Base-by-base conservation (phyloP, 1,140 invertebrate genomes). In the Lasioglossum albipes region DNA sequence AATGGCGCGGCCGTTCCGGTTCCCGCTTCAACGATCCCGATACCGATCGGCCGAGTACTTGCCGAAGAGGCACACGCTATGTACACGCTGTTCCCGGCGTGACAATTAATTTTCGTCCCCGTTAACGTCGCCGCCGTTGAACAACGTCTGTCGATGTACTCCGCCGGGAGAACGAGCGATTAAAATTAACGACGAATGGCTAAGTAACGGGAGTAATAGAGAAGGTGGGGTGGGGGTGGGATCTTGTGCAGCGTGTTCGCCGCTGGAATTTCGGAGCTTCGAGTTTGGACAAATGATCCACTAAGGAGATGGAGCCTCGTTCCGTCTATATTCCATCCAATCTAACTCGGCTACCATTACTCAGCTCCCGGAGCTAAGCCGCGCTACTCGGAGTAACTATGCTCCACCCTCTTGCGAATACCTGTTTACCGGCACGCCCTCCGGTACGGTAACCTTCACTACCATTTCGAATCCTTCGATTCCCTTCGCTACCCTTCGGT, bases 251-350 rank as follows among this genome's bases (percentile, higher is more conserved):
- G 54, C 49, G 20, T 13, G 42, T 9, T 27, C 36, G 10, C 54
- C 20, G 27, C 61, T 4, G 79, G 67, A 81, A 77, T 81, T 78
- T 71, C 75, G 59, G 41, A 85, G 80, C 85, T 86, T 79, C 66
- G 20, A 70, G 68, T 85, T 85, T 49, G 79, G 64, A 86, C 85
- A 86, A 86, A 86, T 86, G 81, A 86, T 86, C 80, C 84, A 86
- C 84, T 85, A 83, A 86, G 79, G 84, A 79, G 81, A 86, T 77
- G 69, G 76, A 74, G 41, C 59, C 81, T 64, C 68, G 68, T 67
- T 75, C 79, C 74, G 68, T 75, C 42, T 76, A 73, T 83, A 83
- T 79, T 70, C 84, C 76, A 70, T 86, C 84, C 83, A 86, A 86
- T 86, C 84, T 71, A 86, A 86, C 75, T 85, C 68, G 72, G 68